phyloP scores from a whole-genome alignment of 1,140 invertebrate genomes.

The Bombus polaris region DNA sequence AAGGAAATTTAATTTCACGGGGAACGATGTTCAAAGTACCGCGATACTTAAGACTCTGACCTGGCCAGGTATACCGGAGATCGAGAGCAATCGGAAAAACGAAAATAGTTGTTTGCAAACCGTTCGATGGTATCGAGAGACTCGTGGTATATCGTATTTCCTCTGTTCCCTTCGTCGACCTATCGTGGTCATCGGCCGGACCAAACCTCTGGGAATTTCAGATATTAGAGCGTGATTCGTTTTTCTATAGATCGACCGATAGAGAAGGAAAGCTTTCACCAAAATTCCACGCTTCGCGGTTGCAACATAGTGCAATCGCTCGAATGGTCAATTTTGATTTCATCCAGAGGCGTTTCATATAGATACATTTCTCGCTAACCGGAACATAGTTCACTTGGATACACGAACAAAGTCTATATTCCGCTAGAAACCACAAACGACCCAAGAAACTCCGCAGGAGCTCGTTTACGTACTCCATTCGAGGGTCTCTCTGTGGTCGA shows the following conservation, averaged over 20 bases:
- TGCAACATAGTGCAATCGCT: not conserved
- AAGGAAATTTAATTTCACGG: constrained; percentile 33
- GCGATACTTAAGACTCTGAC: constrained; percentile 33
- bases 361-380: not conserved
- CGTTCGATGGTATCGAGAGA: not conserved
- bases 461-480: not conserved
- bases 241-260: not conserved
- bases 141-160: not conserved
- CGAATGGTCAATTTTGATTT: not conserved
- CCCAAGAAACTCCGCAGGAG: not conserved
- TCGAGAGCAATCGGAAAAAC: not conserved
- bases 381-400: not conserved
- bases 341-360: not conserved
- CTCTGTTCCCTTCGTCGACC: no score
- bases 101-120: not conserved
- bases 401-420: not conserved
- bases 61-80: not conserved
- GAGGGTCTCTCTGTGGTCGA: not conserved
- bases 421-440: not conserved
- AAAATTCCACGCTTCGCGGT: not conserved
- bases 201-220: not conserved
- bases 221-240: not conserved
- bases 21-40: constrained; percentile 39
- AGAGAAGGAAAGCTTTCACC: not conserved
- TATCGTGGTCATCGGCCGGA: not conserved